Conservation (phyloP, 1,140 invertebrate species). For the Phocides pigmalion region DNA sequence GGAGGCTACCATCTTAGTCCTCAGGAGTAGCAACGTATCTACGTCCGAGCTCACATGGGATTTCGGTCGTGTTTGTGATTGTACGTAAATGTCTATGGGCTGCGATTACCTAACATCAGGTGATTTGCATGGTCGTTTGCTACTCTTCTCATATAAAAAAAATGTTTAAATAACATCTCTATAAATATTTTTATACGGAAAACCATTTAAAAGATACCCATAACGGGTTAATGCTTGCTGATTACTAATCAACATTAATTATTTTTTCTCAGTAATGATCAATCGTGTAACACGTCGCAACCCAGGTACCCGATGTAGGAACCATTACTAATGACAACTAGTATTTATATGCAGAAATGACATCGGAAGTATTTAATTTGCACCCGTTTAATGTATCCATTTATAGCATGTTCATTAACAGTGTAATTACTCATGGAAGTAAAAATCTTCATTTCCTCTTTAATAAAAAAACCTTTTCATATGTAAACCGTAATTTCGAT, state of each 20-base stretch:
- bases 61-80: too few relatives aligned
- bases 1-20: too few relatives aligned
- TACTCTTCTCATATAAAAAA: too few relatives aligned
- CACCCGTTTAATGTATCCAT: constrained; percentile 3
- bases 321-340: constrained; percentile 7
- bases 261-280: not conserved
- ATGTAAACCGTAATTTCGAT: not conserved
- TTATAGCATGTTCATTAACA: constrained; percentile 8
- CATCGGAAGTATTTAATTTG: constrained; percentile 22
- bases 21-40: too few relatives aligned
- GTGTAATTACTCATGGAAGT: constrained; percentile 4
- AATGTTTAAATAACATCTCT: too few relatives aligned
- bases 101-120: too few relatives aligned
- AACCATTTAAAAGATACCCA: too few relatives aligned
- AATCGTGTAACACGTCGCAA: not conserved
- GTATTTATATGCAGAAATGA: constrained; percentile 18
- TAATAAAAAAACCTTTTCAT: not conserved
- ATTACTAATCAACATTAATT: not conserved
- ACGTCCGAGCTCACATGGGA: too few relatives aligned
- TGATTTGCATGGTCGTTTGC: too few relatives aligned
- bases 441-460: not conserved
- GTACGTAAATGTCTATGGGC: too few relatives aligned
- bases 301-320: not conserved
- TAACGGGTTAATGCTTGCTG: too few relatives aligned
- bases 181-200: too few relatives aligned